Conservation (phyloP, 2,113 vertebrate species). For the Toxotes jaculatrix region DNA sequence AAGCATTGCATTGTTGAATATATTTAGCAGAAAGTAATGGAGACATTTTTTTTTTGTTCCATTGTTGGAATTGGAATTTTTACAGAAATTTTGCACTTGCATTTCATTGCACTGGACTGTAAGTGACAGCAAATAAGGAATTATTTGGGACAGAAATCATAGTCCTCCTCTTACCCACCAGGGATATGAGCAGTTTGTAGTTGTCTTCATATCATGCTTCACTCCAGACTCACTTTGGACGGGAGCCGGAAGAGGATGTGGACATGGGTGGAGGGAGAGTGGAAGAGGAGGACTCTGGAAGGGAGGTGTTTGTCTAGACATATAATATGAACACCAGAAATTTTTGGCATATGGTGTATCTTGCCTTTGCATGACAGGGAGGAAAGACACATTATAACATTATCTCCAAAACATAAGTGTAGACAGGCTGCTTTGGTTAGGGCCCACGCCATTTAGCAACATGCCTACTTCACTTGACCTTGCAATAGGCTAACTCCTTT, state of each 20-base stretch:
- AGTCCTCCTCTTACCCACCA: not conserved
- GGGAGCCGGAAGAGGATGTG: conserved; percentile 67
- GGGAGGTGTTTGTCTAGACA: conserved; percentile 51
- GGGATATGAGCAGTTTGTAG: conserved; percentile 20
- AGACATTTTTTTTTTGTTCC: not conserved
- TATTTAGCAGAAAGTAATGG: not conserved
- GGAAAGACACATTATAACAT: conserved; percentile 9
- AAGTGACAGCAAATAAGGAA: not conserved
- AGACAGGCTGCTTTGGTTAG: conserved; percentile 5
- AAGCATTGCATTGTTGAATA: conserved; percentile 4
- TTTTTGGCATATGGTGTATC: conserved; percentile 5
- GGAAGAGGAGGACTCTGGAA: conserved; percentile 18
- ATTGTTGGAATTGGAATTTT: not conserved
- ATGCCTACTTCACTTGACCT: conserved; percentile 14
- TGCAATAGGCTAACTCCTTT: not conserved
- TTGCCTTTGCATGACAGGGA: conserved; percentile 13
- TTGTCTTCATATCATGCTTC: conserved; percentile 22
- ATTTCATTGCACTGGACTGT: not conserved
- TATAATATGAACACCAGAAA: conserved; percentile 49
- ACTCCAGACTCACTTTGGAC: conserved; percentile 25
- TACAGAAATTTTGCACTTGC: not conserved
- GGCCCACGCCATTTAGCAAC: not conserved
- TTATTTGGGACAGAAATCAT: not conserved
- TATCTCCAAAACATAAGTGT: conserved; percentile 2
- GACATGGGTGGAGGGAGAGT: conserved; percentile 59